Evolutionary conservation across 2,888 invertebrate species (phyloP).

Genomic region (Melieria picta): DNA sequence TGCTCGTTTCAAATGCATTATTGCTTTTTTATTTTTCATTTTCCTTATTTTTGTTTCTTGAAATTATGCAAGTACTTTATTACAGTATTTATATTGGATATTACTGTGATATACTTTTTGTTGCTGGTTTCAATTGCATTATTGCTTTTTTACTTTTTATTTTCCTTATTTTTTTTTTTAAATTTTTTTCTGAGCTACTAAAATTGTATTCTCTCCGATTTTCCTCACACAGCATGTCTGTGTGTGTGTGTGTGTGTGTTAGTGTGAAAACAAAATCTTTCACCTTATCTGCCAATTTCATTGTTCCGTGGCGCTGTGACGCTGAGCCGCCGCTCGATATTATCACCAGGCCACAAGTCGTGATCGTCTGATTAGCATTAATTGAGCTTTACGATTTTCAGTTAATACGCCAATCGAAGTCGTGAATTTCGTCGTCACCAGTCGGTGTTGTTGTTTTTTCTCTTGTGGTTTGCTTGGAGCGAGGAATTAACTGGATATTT

Average conservation of each 20-base stretch:
- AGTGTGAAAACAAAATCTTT: neutral
- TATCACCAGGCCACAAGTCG: slow-evolving; percentile 44
- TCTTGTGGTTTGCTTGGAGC: too few species aligned
- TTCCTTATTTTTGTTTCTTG: slow-evolving; percentile 44
- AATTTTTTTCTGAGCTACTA: slow-evolving; percentile 27
- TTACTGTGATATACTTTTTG: too few species aligned
- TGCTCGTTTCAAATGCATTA: neutral
- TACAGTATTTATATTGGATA: too few species aligned
- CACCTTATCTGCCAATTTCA: neutral
- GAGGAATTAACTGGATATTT: too few species aligned
- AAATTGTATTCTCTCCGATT: too few species aligned
- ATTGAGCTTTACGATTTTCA: slow-evolving; percentile 32
- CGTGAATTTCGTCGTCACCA: too few species aligned
- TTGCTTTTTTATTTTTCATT: slow-evolving; percentile 7
- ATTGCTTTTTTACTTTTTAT: slow-evolving; percentile 7
- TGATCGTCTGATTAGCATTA: slow-evolving; percentile 52
- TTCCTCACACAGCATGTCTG: slow-evolving; percentile 31
- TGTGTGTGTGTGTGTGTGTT: too few species aligned
- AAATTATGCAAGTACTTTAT: neutral
- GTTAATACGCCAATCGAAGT: too few species aligned
- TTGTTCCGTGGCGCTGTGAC: neutral
- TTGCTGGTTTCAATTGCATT: neutral
- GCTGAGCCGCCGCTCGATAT: slow-evolving; percentile 49
- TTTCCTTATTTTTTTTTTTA: slow-evolving; percentile 44
- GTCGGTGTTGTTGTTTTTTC: too few species aligned